These are phyloP conservation scores for Drosophila mayri DNA, from an alignment of 1,140 invertebrate genomes.

Conservation along the genomic window DNA sequence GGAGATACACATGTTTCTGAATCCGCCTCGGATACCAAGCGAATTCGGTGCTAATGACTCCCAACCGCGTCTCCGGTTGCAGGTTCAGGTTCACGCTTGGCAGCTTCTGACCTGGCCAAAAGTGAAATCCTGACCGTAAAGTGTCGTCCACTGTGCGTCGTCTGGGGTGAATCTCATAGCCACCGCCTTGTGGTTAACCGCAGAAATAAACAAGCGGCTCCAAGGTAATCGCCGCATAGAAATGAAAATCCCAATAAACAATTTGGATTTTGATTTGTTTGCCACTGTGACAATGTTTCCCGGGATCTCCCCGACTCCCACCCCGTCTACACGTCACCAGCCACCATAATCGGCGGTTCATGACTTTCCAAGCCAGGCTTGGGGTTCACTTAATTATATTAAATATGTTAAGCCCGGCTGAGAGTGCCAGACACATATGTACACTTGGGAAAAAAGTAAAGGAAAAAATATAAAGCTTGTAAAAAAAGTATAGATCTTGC, in stretches of 20 bases:
- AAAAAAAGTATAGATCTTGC: background rate
- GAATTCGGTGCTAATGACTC: constrained; percentile 51
- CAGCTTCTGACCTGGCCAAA: constrained; percentile 59
- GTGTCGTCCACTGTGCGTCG: constrained; percentile 7
- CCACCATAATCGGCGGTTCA: constrained; percentile 26
- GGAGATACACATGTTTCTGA: constrained; percentile 33
- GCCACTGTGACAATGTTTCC: constrained; percentile 33
- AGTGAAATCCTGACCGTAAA: constrained; percentile 64
- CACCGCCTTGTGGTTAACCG: constrained; percentile 57
- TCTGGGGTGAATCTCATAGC: constrained; percentile 12
- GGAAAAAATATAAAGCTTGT: background rate
- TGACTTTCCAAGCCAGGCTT: constrained; percentile 47
- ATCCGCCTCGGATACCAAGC: constrained; percentile 4
- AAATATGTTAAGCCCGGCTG: constrained; percentile 51
- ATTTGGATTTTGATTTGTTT: constrained; percentile 59
- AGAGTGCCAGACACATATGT: constrained; percentile 26
- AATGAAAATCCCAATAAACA: constrained; percentile 69
- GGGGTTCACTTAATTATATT: constrained; percentile 69
- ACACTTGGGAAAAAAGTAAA: background rate
- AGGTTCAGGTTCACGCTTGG: constrained; percentile 53
- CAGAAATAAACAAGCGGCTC: constrained; percentile 41
- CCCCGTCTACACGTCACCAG: constrained; percentile 10
- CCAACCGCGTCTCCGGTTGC: constrained; percentile 23
- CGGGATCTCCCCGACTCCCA: constrained; percentile 8
- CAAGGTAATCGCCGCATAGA: constrained; percentile 28